Conservation (phyloP, 2,797 vertebrate species). For the Pantherophis vulpinus region DNA sequence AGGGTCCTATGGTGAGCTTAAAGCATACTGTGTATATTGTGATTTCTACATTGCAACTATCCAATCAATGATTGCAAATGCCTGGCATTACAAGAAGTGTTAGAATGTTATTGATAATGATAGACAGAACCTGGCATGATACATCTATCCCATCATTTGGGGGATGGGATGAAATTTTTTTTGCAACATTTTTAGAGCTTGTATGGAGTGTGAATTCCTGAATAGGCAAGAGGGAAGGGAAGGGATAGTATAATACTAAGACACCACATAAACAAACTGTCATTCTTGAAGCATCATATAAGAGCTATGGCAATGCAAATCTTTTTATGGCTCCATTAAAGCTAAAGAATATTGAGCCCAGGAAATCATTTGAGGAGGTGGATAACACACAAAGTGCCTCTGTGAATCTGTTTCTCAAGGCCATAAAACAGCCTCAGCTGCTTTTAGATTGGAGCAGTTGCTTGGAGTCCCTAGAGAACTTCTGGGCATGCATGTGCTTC, state of each 20-base stretch:
- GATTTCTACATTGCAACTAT: not conserved
- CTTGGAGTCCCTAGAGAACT: not conserved
- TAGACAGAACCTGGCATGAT: not conserved
- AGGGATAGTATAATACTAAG: not conserved
- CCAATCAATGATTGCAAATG: not conserved
- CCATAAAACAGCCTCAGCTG: not conserved
- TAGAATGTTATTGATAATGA: not conserved
- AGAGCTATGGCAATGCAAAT: not conserved
- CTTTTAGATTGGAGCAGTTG: not conserved
- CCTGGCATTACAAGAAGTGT: not conserved
- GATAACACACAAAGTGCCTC: not conserved
- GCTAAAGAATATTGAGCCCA: not conserved
- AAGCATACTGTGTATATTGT: not conserved
- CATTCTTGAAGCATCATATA: not conserved
- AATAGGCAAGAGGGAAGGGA: not conserved
- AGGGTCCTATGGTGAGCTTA: not conserved
- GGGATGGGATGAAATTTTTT: not conserved
- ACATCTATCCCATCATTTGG: not conserved
- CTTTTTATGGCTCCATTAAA: not conserved
- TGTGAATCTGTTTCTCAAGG: not conserved
- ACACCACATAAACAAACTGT: not conserved
- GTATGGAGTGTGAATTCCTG: not conserved
- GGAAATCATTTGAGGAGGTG: not conserved
- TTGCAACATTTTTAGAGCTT: conserved; percentile 12
- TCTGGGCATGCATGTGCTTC: not conserved